These are phyloP conservation scores for Astreopora myriophthalma DNA, from an alignment of 64 coral and sea anemone genomes.

Conservation along the genomic window DNA sequence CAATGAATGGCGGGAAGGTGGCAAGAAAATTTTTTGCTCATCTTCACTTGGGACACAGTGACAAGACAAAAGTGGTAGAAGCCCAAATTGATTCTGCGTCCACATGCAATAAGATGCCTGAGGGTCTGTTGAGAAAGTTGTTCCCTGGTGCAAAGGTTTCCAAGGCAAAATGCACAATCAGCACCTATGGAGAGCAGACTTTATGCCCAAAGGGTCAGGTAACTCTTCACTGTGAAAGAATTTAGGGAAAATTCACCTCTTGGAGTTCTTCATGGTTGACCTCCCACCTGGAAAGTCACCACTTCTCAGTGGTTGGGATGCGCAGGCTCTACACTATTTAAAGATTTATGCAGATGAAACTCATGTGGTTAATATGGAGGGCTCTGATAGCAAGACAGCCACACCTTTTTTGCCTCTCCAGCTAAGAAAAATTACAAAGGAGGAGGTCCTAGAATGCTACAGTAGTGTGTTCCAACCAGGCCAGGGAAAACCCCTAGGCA, in stretches of 20 bases:
- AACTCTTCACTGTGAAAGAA: background rate
- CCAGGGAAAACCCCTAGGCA: background rate
- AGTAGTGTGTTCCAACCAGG: background rate
- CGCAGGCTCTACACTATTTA: background rate
- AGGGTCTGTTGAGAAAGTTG: too few species aligned
- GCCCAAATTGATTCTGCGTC: too few species aligned
- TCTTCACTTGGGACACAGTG: too few species aligned
- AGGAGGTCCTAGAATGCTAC: too few species aligned
- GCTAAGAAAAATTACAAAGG: background rate
- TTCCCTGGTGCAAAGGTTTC: background rate
- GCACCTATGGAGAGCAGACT: background rate
- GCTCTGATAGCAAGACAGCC: background rate
- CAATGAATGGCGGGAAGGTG: too few species aligned
- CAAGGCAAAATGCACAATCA: background rate
- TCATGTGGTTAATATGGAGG: background rate
- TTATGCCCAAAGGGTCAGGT: background rate
- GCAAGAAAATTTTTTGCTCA: too few species aligned
- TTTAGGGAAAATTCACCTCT: background rate
- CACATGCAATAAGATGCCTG: too few species aligned
- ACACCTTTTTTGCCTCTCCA: background rate
- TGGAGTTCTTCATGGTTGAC: too few species aligned
- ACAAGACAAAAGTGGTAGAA: too few species aligned
- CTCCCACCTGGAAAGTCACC: background rate
- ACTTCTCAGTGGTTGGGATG: background rate
- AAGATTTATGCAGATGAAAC: background rate